A percentile compares a stretch with the other conserved stretches of the same genome.
Evolutionary conservation across 2,797 vertebrate genomes (phyloP).

Genomic region (Notamacropus eugenii): DNA sequence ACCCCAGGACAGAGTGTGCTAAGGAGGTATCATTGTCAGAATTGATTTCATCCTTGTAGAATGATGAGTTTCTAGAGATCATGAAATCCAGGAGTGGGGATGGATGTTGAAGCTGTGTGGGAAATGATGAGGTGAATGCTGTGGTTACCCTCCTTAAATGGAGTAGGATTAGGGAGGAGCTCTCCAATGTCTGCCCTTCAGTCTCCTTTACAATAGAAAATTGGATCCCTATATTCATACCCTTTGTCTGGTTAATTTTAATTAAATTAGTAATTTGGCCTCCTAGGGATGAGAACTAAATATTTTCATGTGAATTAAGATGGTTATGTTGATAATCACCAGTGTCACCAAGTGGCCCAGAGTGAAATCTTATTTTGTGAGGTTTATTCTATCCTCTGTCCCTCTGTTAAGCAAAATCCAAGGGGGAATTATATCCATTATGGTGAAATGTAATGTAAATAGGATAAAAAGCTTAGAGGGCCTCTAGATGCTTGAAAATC

Average conservation of each 20-base stretch:
- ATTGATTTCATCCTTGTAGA: neutral
- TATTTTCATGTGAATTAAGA: neutral
- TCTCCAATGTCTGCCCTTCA: neutral
- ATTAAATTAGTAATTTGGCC: neutral
- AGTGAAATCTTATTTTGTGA: constrained; percentile 2
- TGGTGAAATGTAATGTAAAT: constrained; percentile 16
- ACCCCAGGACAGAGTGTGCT: too few relatives aligned
- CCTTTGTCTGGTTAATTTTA: neutral
- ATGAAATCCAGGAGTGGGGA: neutral
- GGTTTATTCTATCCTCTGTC: neutral
- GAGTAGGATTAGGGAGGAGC: neutral
- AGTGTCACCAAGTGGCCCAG: neutral
- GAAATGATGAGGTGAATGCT: neutral
- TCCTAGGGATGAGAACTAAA: neutral
- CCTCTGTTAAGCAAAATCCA: constrained; percentile 27
- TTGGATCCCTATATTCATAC: neutral
- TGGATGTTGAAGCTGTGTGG: neutral
- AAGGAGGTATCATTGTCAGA: neutral
- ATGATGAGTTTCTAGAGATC: neutral
- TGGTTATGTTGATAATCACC: neutral
- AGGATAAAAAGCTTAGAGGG: neutral
- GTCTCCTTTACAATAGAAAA: neutral
- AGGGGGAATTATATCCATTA: constrained; percentile 20
- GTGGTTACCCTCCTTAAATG: too few relatives aligned
- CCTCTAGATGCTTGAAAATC: neutral